Conservation (phyloP, 2,113 vertebrate species). For the Arothron firmamentum region DNA sequence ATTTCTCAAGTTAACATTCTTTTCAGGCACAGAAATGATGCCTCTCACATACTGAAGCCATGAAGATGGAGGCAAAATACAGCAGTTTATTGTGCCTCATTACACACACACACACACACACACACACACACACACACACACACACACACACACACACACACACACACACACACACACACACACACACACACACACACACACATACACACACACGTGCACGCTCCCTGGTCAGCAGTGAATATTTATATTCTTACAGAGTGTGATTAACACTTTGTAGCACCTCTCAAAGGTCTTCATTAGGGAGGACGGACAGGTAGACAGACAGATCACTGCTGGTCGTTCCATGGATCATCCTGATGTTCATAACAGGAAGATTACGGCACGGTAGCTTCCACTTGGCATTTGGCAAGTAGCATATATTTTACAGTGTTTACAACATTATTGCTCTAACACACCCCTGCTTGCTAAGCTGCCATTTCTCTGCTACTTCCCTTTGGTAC, state of each 20-base stretch:
- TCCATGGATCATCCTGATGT: constrained; percentile 26
- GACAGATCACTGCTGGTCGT: constrained; percentile 34
- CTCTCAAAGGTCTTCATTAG: constrained; percentile 53
- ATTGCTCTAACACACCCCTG: background rate
- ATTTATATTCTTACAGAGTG: constrained; percentile 31
- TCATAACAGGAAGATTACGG: constrained; percentile 27
- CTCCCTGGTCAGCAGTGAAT: constrained; percentile 12
- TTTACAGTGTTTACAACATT: constrained; percentile 19
- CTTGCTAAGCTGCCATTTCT: background rate
- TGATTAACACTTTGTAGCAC: constrained; percentile 52
- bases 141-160: background rate
- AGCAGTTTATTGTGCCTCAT: constrained; percentile 7
- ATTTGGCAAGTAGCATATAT: constrained; percentile 30
- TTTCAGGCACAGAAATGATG: constrained; percentile 43
- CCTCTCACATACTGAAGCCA: constrained; percentile 24
- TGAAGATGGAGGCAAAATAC: constrained; percentile 24
- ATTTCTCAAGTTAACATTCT: constrained; percentile 20
- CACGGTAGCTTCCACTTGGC: constrained; percentile 24
- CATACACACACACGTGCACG: background rate
- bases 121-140: background rate
- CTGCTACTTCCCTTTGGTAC: background rate
- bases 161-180: background rate
- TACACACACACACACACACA: constrained; percentile 29
- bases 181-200: background rate
- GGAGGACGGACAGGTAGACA: constrained; percentile 38